Evolutionary conservation across 2,888 invertebrate genomes (phyloP).

Genomic region (Cerceris rybyensis): DNA sequence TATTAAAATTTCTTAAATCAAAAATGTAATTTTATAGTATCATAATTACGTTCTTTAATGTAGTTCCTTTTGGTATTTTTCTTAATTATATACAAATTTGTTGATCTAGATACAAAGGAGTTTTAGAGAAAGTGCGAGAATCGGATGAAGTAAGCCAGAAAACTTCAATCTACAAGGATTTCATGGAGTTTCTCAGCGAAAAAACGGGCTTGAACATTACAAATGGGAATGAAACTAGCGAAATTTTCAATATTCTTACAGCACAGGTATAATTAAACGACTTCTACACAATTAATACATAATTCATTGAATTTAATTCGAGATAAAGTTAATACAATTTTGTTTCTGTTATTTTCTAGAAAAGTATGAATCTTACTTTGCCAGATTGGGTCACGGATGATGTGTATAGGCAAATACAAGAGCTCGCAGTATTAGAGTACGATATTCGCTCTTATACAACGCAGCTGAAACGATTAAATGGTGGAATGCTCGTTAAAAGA

Average conservation of each 20-base stretch:
- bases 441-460: constrained; percentile 53
- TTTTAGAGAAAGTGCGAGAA: constrained; percentile 31
- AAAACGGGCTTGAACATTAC: constrained; percentile 52
- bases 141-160: constrained; percentile 31
- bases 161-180: constrained; percentile 25
- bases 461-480: constrained; percentile 51
- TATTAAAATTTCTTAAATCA: background rate
- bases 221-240: constrained; percentile 15
- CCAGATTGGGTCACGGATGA: constrained; percentile 67
- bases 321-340: background rate
- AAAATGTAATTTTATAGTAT: background rate
- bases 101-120: constrained; percentile 50
- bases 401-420: constrained; percentile 39
- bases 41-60: background rate
- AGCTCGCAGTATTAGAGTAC: constrained; percentile 33
- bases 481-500: constrained; percentile 56
- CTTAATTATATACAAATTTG: background rate
- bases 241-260: constrained; percentile 48
- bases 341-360: constrained; percentile 45
- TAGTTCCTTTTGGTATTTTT: too few species aligned
- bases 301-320: background rate
- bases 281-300: background rate
- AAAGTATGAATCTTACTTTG: constrained; percentile 43
- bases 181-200: constrained; percentile 41
- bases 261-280: constrained; percentile 60